These are phyloP conservation scores for Ectropis grisescens DNA, from an alignment of 1,140 invertebrate species.

Conservation along the genomic window DNA sequence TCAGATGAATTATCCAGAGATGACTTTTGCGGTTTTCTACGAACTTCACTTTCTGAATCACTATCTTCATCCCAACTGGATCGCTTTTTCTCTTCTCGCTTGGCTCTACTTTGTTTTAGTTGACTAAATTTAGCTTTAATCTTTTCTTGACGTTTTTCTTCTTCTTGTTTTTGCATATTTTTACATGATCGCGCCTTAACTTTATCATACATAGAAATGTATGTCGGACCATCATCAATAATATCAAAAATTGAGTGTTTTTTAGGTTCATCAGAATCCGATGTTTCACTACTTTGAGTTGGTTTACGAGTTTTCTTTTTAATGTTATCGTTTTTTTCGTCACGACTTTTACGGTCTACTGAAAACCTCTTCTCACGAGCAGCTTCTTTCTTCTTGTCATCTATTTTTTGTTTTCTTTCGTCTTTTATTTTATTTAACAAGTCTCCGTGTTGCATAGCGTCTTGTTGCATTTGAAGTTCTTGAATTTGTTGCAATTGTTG, in stretches of 20 bases:
- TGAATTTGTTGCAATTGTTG: constrained; percentile 69
- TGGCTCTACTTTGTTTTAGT: constrained; percentile 87
- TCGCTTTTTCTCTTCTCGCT: constrained; percentile 88
- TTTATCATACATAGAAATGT: constrained; percentile 98
- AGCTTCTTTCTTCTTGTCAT: constrained; percentile 64
- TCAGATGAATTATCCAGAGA: constrained; percentile 72
- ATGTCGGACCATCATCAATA: constrained; percentile 89
- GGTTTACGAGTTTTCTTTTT: constrained; percentile 67
- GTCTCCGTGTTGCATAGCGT: constrained; percentile 50
- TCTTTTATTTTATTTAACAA: constrained; percentile 47
- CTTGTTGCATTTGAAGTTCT: constrained; percentile 63
- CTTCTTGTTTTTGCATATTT: constrained; percentile 91
- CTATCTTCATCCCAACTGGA: constrained; percentile 90
- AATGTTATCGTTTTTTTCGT: constrained; percentile 57
- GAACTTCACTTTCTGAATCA: constrained; percentile 69
- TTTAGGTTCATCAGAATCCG: constrained; percentile 82
- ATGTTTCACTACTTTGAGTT: constrained; percentile 72
- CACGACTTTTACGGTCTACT: constrained; percentile 67
- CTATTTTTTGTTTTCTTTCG: constrained; percentile 57
- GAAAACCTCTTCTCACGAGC: constrained; percentile 65
- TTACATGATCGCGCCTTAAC: constrained; percentile 95
- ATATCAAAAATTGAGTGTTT: constrained; percentile 95
- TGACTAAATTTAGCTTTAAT: constrained; percentile 92
- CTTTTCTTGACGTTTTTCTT: constrained; percentile 88
- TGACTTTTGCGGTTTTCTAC: constrained; percentile 59